These are phyloP conservation scores for Lasioglossum malachurum DNA, from an alignment of 2,888 invertebrate genomes.

Conservation along the genomic window DNA sequence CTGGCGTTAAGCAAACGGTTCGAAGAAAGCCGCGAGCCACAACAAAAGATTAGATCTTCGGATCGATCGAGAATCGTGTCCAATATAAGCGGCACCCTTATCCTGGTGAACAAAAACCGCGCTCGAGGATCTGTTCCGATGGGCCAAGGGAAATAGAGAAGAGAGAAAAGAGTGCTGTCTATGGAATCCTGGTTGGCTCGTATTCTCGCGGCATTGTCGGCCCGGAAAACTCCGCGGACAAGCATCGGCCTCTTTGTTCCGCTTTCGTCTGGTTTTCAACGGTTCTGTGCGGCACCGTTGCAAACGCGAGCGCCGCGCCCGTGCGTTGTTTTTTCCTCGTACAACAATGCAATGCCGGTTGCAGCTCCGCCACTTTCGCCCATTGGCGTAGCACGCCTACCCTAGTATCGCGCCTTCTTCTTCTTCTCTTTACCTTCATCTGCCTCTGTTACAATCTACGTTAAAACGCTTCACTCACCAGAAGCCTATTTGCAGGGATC, in stretches of 20 bases:
- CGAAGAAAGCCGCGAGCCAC: not conserved
- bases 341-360: slow-evolving; percentile 44
- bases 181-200: slow-evolving; percentile 1
- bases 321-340: slow-evolving; percentile 29
- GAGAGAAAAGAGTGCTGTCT: not conserved
- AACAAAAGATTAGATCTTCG: not conserved
- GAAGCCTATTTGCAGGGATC: not conserved
- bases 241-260: slow-evolving; percentile 39
- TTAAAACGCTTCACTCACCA: not conserved
- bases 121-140: slow-evolving; percentile 15
- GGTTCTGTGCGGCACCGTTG: not conserved
- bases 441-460: not conserved
- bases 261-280: slow-evolving; percentile 46
- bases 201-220: slow-evolving; percentile 20
- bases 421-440: not conserved
- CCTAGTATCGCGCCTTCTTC: not conserved
- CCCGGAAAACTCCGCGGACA: slow-evolving; percentile 31
- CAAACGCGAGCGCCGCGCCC: not conserved
- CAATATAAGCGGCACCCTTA: slow-evolving; percentile 15
- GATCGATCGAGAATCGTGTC: not conserved
- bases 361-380: slow-evolving; percentile 31
- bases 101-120: slow-evolving; percentile 14
- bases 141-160: not conserved
- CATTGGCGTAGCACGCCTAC: slow-evolving; percentile 9
- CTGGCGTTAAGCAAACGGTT: not conserved